These are phyloP conservation scores for Paedocypris micromegethes DNA, from an alignment of 2,797 vertebrate genomes.

Conservation along the genomic window DNA sequence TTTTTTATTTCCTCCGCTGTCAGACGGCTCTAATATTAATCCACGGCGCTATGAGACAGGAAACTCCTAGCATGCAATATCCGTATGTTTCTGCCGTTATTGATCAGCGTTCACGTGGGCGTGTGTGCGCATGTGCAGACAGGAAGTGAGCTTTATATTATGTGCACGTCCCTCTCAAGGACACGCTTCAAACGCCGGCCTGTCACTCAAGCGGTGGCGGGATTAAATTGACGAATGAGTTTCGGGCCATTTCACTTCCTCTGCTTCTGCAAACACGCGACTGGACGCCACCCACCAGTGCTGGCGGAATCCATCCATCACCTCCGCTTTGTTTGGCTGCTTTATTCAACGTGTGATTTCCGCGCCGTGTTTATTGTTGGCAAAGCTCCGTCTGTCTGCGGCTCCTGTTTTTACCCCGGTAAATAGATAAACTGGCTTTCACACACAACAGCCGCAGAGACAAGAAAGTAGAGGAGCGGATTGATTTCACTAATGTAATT, in stretches of 20 bases:
- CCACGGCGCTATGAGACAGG: constrained; percentile 14
- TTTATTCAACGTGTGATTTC: constrained; percentile 6
- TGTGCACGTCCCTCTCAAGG: constrained; percentile 32
- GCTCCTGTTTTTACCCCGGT: background rate
- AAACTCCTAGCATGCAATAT: constrained; percentile 44
- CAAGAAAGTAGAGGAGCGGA: background rate
- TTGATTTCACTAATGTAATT: background rate
- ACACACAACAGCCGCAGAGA: background rate
- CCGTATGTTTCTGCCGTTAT: constrained; percentile 27
- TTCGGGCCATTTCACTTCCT: constrained; percentile 2
- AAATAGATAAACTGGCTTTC: constrained; percentile 12
- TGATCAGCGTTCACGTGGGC: constrained; percentile 16
- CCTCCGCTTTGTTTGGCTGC: constrained; percentile 4
- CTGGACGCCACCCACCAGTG: background rate
- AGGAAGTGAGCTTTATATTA: constrained; percentile 15
- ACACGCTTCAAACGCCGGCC: constrained; percentile 29
- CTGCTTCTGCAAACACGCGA: constrained; percentile 1
- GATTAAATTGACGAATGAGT: constrained; percentile 22
- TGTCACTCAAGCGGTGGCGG: constrained; percentile 35
- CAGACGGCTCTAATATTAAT: constrained; percentile 25
- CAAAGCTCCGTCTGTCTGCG: background rate
- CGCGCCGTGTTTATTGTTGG: constrained; percentile 2
- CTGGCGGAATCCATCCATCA: constrained; percentile 14
- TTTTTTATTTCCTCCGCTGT: constrained; percentile 17
- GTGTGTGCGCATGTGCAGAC: background rate